Evolutionary conservation across 2,888 invertebrate species (phyloP).

Genomic region (Sthenelais limicola): DNA sequence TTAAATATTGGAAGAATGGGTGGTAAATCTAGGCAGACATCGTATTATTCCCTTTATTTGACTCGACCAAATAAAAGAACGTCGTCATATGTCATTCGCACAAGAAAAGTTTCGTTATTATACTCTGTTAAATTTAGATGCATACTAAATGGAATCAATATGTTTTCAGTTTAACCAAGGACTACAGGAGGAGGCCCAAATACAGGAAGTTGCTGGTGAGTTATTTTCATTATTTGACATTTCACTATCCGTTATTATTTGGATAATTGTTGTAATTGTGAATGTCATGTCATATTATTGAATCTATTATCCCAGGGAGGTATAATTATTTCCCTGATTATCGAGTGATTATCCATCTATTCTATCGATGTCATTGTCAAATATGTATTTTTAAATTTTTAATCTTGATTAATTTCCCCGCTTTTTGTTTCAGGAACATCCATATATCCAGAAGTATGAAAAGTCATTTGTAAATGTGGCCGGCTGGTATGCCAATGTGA

Average conservation of each 20-base stretch:
- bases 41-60: too few relatives aligned
- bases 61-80: too few relatives aligned
- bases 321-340: not conserved
- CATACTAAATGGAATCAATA: too few relatives aligned
- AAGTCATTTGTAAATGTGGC: constrained; percentile 79
- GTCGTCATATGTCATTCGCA: too few relatives aligned
- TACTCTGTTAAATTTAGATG: too few relatives aligned
- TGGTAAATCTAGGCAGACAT: too few relatives aligned
- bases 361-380: not conserved
- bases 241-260: not conserved
- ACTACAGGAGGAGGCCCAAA: constrained; percentile 93
- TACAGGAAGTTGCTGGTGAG: constrained; percentile 86
- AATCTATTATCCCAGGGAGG: too few relatives aligned
- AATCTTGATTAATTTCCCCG: not conserved
- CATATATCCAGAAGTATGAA: constrained; percentile 88
- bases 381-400: too few relatives aligned
- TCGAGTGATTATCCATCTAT: too few relatives aligned
- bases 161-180: constrained; percentile 87
- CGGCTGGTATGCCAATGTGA: constrained; percentile 79
- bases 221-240: constrained; percentile 5
- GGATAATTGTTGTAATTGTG: not conserved
- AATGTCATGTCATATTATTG: not conserved
- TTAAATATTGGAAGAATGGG: too few relatives aligned
- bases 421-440: constrained; percentile 77
- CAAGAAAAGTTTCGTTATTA: too few relatives aligned